phyloP scores from a whole-genome alignment of 2,888 invertebrate species.

The Gordius sp. region DNA sequence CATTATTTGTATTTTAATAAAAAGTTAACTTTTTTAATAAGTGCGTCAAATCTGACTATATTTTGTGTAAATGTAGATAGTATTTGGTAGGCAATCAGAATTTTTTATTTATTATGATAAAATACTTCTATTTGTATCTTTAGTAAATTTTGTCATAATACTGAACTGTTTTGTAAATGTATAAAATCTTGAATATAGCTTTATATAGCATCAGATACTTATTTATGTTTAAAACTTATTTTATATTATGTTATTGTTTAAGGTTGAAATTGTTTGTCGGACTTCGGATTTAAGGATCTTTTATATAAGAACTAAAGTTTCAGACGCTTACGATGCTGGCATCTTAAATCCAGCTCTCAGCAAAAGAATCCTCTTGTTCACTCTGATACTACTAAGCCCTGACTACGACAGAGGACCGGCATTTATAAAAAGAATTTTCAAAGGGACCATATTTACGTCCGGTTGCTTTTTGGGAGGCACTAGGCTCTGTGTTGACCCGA shows the following conservation, averaged over 20 bases:
- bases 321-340: neutral
- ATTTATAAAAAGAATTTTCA: neutral
- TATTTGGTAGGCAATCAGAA: too few species aligned
- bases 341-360: neutral
- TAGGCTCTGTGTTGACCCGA: neutral
- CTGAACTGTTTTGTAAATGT: slow-evolving; percentile 2
- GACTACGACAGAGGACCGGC: neutral
- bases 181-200: too few species aligned
- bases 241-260: too few species aligned
- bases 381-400: neutral
- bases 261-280: slow-evolving; percentile 1
- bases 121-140: too few species aligned
- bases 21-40: too few species aligned
- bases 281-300: neutral
- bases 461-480: slow-evolving; percentile 8
- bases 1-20: too few species aligned
- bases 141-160: neutral
- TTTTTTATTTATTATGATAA: too few species aligned
- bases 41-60: too few species aligned
- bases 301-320: neutral
- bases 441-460: neutral
- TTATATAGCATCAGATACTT: too few species aligned
- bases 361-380: neutral
- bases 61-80: too few species aligned
- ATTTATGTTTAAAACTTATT: too few species aligned